Evolutionary conservation across 2,888 invertebrate genomes (phyloP).

Genomic region (Sialis fuliginosa): DNA sequence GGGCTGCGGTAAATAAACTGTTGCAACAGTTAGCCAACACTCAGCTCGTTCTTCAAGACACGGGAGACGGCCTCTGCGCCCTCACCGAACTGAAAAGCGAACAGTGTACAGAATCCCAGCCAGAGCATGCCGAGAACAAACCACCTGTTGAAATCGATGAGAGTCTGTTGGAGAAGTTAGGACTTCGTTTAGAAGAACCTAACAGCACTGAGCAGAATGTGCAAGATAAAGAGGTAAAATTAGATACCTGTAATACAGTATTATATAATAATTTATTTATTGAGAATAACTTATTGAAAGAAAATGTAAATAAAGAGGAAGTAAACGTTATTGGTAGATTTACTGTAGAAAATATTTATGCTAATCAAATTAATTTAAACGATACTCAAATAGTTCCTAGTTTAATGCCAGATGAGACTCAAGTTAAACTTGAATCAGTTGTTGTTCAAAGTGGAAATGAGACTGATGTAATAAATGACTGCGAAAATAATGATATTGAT

Average conservation of each 20-base stretch:
- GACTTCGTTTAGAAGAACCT: neutral
- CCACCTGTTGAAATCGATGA: constrained; percentile 2
- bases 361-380: neutral
- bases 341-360: constrained; percentile 8
- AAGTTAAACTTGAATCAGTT: neutral
- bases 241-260: neutral
- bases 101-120: neutral
- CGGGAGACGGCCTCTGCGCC: constrained; percentile 21
- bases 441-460: no score
- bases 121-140: neutral
- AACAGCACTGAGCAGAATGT: no score
- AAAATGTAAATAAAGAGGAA: constrained; percentile 13
- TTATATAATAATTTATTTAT: constrained; percentile 21
- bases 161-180: constrained; percentile 2
- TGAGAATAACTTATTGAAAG: constrained; percentile 21
- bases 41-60: constrained; percentile 36
- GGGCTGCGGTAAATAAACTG: constrained; percentile 45
- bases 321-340: constrained; percentile 11
- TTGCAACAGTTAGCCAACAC: constrained; percentile 44
- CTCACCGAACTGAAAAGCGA: constrained; percentile 20
- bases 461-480: no score
- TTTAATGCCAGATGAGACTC: neutral
- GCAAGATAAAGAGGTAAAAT: no score
- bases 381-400: neutral
- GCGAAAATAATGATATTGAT: neutral